phyloP scores from a whole-genome alignment of 2,797 vertebrate genomes.

The Syngnathus rostellatus region DNA sequence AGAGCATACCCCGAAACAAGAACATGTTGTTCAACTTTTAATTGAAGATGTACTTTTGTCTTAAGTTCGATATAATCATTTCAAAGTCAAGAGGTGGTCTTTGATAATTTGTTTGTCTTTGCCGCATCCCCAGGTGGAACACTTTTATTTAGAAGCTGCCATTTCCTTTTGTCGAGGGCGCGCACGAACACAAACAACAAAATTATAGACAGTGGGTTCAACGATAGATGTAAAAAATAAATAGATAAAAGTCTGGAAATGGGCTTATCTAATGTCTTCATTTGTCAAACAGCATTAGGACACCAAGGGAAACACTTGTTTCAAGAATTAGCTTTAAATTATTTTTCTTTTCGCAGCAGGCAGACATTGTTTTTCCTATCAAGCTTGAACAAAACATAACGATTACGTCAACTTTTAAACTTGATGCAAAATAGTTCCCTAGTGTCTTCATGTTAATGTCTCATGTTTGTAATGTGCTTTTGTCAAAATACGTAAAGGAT shows the following conservation, averaged over 20 bases:
- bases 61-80: not conserved
- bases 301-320: not conserved
- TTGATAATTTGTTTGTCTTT: not conserved
- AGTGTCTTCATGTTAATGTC: too few relatives aligned
- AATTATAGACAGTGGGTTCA: conserved; percentile 31
- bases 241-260: conserved; percentile 17
- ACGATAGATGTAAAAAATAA: conserved; percentile 36
- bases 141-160: conserved; percentile 30
- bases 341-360: not conserved
- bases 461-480: too few relatives aligned
- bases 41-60: not conserved
- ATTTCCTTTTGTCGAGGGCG: conserved; percentile 34
- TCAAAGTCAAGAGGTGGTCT: not conserved
- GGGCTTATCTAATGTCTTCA: conserved; percentile 19
- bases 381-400: not conserved
- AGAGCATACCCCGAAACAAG: not conserved
- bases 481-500: too few relatives aligned
- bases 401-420: not conserved
- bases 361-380: not conserved
- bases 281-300: conserved; percentile 1
- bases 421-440: too few relatives aligned
- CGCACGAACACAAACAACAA: conserved; percentile 15
- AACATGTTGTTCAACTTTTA: not conserved
- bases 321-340: not conserved
- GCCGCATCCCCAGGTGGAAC: not conserved